These are phyloP conservation scores for Phasianus colchicus DNA, from an alignment of 2,113 vertebrate genomes.

Conservation along the genomic window DNA sequence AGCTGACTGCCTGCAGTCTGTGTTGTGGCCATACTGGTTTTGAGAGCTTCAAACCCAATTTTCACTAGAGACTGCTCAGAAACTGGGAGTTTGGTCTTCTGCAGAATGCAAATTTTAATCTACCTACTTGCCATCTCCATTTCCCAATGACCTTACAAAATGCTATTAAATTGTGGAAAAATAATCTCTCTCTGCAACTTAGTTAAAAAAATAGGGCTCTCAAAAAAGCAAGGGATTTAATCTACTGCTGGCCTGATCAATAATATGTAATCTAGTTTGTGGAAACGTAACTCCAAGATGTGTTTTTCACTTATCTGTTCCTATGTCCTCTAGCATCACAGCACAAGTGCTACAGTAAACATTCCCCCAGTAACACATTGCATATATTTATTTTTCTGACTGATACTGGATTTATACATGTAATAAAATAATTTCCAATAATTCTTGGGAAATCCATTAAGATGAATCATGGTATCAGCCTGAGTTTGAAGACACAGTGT, in stretches of 20 bases:
- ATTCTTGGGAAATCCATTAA: constrained; percentile 18
- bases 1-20: not conserved
- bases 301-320: constrained; percentile 3
- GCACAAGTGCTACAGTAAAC: not conserved
- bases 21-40: not conserved
- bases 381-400: constrained; percentile 18
- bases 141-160: constrained; percentile 1
- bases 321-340: not conserved
- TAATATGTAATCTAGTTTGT: constrained; percentile 36
- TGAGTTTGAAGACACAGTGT: not conserved
- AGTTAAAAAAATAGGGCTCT: constrained; percentile 1
- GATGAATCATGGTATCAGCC: not conserved
- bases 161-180: not conserved
- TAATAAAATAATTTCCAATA: constrained; percentile 40
- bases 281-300: constrained; percentile 34
- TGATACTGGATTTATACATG: not conserved
- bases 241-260: constrained; percentile 15
- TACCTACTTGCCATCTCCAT: not conserved
- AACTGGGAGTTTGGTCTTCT: not conserved
- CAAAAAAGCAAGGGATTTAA: constrained; percentile 32
- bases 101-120: not conserved
- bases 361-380: not conserved
- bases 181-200: not conserved
- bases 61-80: not conserved
- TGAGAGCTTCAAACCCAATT: not conserved